Percentiles rank a stretch among this genome's conserved stretches.
Conservation (phyloP, 2,888 invertebrate genomes). For the Trachelus troglodyta region DNA sequence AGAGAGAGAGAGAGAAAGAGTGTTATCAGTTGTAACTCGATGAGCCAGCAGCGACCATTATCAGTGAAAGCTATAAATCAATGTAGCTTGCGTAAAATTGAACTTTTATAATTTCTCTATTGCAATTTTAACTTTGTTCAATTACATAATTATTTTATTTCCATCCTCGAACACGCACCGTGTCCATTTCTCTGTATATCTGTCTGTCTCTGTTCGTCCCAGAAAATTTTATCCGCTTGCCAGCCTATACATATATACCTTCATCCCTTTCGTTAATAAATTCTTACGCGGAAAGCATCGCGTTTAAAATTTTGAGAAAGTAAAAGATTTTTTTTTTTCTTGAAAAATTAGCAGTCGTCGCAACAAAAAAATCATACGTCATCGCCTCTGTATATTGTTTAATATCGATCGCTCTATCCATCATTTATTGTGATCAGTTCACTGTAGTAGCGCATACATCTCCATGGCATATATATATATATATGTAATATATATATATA, state of each 20-base stretch:
- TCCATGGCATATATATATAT: too few species aligned
- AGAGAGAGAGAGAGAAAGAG: conserved; percentile 8
- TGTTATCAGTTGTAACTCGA: conserved; percentile 50
- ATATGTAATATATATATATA: too few species aligned
- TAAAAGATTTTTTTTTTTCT: too few species aligned
- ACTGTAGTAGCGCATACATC: too few species aligned
- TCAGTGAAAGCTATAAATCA: conserved; percentile 60
- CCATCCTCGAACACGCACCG: conserved; percentile 20
- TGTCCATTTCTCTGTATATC: conserved; percentile 30
- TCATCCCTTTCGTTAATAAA: too few species aligned
- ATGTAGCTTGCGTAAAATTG: conserved; percentile 18
- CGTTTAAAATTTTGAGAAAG: too few species aligned
- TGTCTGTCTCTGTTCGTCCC: conserved; percentile 50
- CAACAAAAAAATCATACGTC: too few species aligned
- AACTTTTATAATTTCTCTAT: conserved; percentile 20
- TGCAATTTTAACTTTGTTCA: conserved; percentile 29
- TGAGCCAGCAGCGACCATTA: conserved; percentile 66
- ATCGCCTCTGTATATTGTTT: too few species aligned
- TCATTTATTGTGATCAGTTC: too few species aligned
- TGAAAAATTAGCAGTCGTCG: too few species aligned
- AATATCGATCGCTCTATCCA: too few species aligned
- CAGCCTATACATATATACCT: conserved; percentile 13
- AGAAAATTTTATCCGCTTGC: conserved; percentile 47
- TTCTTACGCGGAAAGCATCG: too few species aligned
- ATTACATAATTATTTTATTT: conserved; percentile 4